Conservation (phyloP, 2,113 vertebrate species). For the Trachemys scripta region DNA sequence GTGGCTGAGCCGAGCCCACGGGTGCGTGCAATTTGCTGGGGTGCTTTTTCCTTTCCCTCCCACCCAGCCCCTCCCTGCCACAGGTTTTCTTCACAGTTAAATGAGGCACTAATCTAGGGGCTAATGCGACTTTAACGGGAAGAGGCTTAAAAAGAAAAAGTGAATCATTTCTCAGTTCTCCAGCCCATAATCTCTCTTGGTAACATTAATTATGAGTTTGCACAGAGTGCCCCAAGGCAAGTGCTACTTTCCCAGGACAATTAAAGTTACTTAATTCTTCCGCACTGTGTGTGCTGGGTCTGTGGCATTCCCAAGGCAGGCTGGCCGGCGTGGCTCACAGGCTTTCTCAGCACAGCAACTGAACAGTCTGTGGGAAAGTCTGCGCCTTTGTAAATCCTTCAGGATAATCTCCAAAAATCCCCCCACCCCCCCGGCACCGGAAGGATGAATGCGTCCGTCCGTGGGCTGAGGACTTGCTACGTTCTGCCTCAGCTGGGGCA, state of each 20-base stretch:
- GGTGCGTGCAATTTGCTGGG: constrained; percentile 55
- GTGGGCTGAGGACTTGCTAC: constrained; percentile 5
- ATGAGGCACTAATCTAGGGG: constrained; percentile 77
- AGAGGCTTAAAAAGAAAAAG: constrained; percentile 81
- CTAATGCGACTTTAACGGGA: constrained; percentile 77
- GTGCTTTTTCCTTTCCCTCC: not conserved
- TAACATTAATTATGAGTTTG: constrained; percentile 94
- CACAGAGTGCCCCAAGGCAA: constrained; percentile 85
- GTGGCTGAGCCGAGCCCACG: not conserved
- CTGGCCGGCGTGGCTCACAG: constrained; percentile 81
- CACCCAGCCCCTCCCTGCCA: not conserved
- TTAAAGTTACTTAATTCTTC: constrained; percentile 94
- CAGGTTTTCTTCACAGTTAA: constrained; percentile 73
- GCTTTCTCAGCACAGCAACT: constrained; percentile 80
- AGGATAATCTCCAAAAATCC: constrained; percentile 82
- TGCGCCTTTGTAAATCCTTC: constrained; percentile 77
- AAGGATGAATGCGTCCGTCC: constrained; percentile 80
- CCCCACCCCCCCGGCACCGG: constrained; percentile 10
- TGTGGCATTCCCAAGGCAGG: constrained; percentile 69
- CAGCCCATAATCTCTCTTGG: constrained; percentile 88
- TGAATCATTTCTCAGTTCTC: constrained; percentile 81
- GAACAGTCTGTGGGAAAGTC: constrained; percentile 85
- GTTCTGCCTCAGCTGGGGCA: not conserved
- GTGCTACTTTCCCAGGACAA: constrained; percentile 96
- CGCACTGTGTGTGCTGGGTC: constrained; percentile 80